Conservation (phyloP, 2,888 invertebrate species). For the Drosophila macrothrix region DNA sequence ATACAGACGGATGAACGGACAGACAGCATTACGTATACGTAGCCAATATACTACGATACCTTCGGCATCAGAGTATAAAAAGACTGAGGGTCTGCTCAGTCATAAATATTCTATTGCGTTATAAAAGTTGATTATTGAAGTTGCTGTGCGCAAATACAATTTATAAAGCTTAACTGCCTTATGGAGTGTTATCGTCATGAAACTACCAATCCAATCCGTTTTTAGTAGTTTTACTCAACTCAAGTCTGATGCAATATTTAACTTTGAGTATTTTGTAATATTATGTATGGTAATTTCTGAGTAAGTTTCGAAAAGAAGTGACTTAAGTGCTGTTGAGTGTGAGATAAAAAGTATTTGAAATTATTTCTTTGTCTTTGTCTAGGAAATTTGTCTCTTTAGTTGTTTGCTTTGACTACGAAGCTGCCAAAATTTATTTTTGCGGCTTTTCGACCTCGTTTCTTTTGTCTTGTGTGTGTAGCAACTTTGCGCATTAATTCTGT, state of each 20-base stretch:
- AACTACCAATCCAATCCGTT: constrained; percentile 1
- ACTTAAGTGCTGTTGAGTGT: constrained; percentile 18
- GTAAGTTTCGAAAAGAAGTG: constrained; percentile 9
- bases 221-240: background rate
- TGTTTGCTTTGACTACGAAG: constrained; percentile 62
- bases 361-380: constrained; percentile 61
- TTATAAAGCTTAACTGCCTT: constrained; percentile 2
- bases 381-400: constrained; percentile 29
- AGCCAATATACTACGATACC: no score
- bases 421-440: constrained; percentile 44
- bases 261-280: constrained; percentile 4
- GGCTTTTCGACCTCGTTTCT: constrained; percentile 45
- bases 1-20: no score
- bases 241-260: constrained; percentile 6
- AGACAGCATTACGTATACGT: no score
- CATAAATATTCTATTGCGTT: background rate
- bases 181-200: background rate
- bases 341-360: constrained; percentile 38
- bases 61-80: background rate
- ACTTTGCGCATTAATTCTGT: constrained; percentile 76
- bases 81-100: background rate
- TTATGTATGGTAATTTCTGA: constrained; percentile 36
- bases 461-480: constrained; percentile 36
- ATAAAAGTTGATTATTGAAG: background rate
- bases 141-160: background rate